Percentiles rank a stretch among this genome's conserved stretches.
These are phyloP conservation scores for Eupithecia pulchellata DNA, from an alignment of 2,888 invertebrate species.

Conservation along the genomic window DNA sequence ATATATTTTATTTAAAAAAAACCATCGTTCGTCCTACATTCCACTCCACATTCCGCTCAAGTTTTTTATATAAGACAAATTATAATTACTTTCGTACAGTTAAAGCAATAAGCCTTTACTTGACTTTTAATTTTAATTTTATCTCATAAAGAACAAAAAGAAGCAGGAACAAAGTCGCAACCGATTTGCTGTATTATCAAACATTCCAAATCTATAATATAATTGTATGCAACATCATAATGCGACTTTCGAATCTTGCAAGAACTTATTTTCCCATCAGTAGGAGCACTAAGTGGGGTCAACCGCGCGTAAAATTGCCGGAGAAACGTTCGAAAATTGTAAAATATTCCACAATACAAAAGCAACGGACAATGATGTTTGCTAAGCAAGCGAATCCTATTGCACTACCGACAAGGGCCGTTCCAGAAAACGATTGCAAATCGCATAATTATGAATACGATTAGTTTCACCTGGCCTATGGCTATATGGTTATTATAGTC, in stretches of 20 bases:
- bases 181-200: background rate
- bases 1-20: no score
- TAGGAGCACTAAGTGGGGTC: constrained; percentile 40
- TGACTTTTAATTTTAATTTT: no score
- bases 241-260: constrained; percentile 30
- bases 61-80: no score
- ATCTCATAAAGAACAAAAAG: no score
- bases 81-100: no score
- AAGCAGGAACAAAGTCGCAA: background rate
- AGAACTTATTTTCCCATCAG: constrained; percentile 24
- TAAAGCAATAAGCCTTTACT: no score
- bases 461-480: no score
- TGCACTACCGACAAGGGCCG: background rate
- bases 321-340: constrained; percentile 50
- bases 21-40: no score
- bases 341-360: constrained; percentile 42
- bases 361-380: constrained; percentile 39
- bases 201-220: constrained; percentile 6
- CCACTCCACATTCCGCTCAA: no score
- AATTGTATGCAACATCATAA: constrained; percentile 17
- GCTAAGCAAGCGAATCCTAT: constrained; percentile 33
- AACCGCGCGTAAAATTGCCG: constrained; percentile 50
- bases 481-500: no score
- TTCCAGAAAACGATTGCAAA: background rate
- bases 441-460: no score